Evolutionary conservation across 1,140 invertebrate species (phyloP), one percentile per base, ranked within the genome.

Genomic region (Drosophila sp.): DNA sequence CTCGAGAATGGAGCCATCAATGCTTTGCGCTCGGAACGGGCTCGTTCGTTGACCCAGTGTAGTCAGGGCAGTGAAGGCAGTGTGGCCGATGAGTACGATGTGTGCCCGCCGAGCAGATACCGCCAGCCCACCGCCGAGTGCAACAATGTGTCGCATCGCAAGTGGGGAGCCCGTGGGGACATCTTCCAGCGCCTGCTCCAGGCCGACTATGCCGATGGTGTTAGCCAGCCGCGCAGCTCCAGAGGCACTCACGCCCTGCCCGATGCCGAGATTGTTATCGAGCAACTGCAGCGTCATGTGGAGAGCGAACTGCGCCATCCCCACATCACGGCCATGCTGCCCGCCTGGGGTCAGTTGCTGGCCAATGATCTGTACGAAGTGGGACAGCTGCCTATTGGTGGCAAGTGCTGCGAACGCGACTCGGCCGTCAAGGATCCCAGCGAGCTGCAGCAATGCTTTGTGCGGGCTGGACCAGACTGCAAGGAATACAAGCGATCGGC

Each of bases 141-240:
- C 92, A 99, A 99, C 92, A 99, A 99, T 92, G 95, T 99, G 0
- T 94, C 96, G 40, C 95, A 98, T 91, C 95, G 97, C 4, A 94
- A 95, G 10, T 98, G 97, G 97, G 98, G 98, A 2, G 95, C 96
- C 61, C 94, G 97, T 30, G 96, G 96, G 27, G 96, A 96, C 56
- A 94, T 97, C 4, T 97, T 98, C 90, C 92, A 97, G 25, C 94
- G 98, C 65, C 93, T 97, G 17, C 78, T 98, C 35, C 94, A 95
- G 3, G 94, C 97, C 0, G 94, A 95, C 56, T 99, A 99, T 92
- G 94, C 95, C 25, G 97, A 98, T 93, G 96, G 97, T 96, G 92
- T 95, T 8, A 94, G 93, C 1, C 93, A 93, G 70, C 95, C 95
- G 0, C 92, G 94, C 32, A 92, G 92, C 58, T 94, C 94, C 33